Evolutionary conservation across 2,888 invertebrate genomes (phyloP), one percentile per base, ranked within the genome.

Genomic region (Leptinotarsa peninsularis): DNA sequence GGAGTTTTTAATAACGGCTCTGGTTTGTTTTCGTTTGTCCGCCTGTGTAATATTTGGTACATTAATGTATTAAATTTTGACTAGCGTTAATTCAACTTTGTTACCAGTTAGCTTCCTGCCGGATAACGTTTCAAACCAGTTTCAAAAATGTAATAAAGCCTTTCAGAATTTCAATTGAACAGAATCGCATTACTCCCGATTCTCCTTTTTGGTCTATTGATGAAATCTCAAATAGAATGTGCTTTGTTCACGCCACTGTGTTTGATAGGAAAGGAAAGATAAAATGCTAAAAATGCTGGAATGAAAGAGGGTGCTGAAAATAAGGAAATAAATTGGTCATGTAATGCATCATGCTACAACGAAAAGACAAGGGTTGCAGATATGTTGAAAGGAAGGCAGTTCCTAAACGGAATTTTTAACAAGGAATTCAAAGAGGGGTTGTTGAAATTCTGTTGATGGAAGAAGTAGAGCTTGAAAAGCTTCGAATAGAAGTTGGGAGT

Each of bases 251-350:
- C 63, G 50, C 68, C 68, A 54, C 68, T 50, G 68, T 23, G 21
- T 58, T 52, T 54, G 50, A n/a, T 50, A 50, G 13, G 49, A 49
- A 54, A 58, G 43, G 54, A 27, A 33, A 72, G 21, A 72, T 49
- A 56, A 71, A 70, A 74, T 56, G 67, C 66, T 49, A 21, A 73
- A 68, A 75, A 69, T 63, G 74, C 72, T 49, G 66, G 71, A 76
- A 78, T 72, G 76, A 76, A 67, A 72, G 74, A 73, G 77, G 75
- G 76, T 73, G 79, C 74, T 71, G 77, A 79, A 79, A 79, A 76
- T 76, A 76, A 73, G 75, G 70, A 76, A 76, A 74, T 76, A 79
- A 79, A 79, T 79, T 79, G 77, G 76, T 73, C 77, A 73, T 66
- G 72, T 77, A 75, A 79, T 77, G 72, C 76, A 74, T 72, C 68